A percentile compares a stretch with the other conserved stretches of the same genome.
These are phyloP conservation scores for Helleia helle DNA, from an alignment of 2,888 invertebrate genomes.

Conservation along the genomic window DNA sequence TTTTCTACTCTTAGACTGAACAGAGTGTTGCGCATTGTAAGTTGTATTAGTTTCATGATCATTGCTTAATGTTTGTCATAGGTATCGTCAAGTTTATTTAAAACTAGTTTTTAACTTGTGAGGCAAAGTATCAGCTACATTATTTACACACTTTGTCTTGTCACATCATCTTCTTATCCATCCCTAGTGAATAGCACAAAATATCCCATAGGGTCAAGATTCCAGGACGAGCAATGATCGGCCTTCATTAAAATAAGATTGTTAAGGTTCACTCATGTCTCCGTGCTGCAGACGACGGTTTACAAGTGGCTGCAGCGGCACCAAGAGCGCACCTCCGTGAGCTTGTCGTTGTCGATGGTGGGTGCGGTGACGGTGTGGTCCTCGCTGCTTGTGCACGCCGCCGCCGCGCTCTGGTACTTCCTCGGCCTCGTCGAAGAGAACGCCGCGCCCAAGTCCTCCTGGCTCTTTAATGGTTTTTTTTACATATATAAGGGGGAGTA, in stretches of 20 bases:
- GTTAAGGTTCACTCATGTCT: too few relatives aligned
- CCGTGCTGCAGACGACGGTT: conserved; percentile 44
- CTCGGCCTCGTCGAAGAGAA: conserved; percentile 37
- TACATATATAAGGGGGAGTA: not conserved
- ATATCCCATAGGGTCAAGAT: too few relatives aligned
- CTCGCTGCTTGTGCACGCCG: conserved; percentile 41
- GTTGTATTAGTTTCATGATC: conserved; percentile 13
- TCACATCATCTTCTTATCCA: too few relatives aligned
- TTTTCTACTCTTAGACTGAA: conserved; percentile 49
- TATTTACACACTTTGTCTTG: too few relatives aligned
- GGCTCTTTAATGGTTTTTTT: conserved; percentile 36
- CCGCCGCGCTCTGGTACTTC: conserved; percentile 47
- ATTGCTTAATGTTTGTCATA: too few relatives aligned
- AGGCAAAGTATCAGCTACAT: too few relatives aligned
- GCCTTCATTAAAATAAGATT: too few relatives aligned
- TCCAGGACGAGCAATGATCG: too few relatives aligned
- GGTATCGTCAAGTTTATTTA: too few relatives aligned
- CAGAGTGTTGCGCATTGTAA: conserved; percentile 34
- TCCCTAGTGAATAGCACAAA: too few relatives aligned
- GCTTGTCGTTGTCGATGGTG: conserved; percentile 35
- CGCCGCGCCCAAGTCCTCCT: conserved; percentile 31
- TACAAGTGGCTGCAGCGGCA: conserved; percentile 36
- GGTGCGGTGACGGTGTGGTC: conserved; percentile 46
- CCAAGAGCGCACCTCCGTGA: conserved; percentile 36
- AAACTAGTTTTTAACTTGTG: too few relatives aligned